Evolutionary conservation across 2,888 invertebrate species (phyloP), one percentile per base, ranked within the genome.

Genomic region (Diabrotica balteata): DNA sequence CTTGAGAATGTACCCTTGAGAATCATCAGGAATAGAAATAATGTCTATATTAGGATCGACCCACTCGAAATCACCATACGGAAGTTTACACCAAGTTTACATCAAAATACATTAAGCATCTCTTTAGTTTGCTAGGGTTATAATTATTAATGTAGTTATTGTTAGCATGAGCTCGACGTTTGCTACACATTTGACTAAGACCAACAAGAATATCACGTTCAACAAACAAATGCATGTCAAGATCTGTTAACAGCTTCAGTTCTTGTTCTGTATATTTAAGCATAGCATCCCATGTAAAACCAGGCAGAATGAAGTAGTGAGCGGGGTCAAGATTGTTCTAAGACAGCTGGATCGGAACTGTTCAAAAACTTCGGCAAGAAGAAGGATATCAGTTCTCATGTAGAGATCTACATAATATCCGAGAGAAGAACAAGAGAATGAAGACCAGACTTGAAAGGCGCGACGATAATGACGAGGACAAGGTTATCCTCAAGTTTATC

Each of bases 261-360:
- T 80, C 64, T 9, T 80, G 66, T 52, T 70, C 54, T 0, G 80
- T 81, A 64, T 71, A 65, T 70, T 81, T 81, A 5, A 83, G 66
- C 79, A 81, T 80, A 0, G 79, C 78, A 71, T 81, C 81, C 75
- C 77, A 82, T 2, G 80, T 72, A 46, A 80, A 71, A 0, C 80
- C 79, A 6, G 80, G 80, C 10, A 75, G 55, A 10, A 80, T 82
- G 62, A 74, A 81, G 72, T 80, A 83, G 52, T 80, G 78, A 47
- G 75, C 73, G 3, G 80, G 77, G 17, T 63, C 63, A 2, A 63
- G 8, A 8, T 55, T 11, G 63, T 47, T n/a, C 44, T 54, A 7
- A 42, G 49, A 32, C 59, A 43, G 54, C 55, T 55, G 7, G 55
- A 10, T 10, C 55, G 8, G 42, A 63, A 64, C 8, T 22, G 32